Percentiles rank a stretch among this genome's conserved stretches.
These are phyloP conservation scores for Podiceps cristatus DNA, from an alignment of 2,113 vertebrate species.

Conservation along the genomic window DNA sequence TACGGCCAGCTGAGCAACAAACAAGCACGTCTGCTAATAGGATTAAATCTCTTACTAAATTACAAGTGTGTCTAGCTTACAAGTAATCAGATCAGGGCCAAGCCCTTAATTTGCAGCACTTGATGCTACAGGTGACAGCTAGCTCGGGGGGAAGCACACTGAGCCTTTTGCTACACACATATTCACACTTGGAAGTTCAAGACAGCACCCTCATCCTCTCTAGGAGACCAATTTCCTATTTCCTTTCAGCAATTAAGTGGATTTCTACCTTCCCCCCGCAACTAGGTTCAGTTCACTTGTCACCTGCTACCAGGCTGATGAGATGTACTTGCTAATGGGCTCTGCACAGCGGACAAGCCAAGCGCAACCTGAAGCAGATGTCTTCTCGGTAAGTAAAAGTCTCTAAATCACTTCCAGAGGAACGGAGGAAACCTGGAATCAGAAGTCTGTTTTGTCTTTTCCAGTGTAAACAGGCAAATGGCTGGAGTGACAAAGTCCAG, in stretches of 20 bases:
- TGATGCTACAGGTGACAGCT: not conserved
- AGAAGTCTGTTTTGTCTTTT: not conserved
- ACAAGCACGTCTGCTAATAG: not conserved
- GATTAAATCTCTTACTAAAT: not conserved
- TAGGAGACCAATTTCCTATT: not conserved
- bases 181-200: not conserved
- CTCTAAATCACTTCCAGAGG: not conserved
- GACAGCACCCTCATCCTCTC: not conserved
- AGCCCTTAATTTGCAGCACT: not conserved
- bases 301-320: not conserved
- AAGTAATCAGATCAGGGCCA: not conserved
- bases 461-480: not conserved
- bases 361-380: not conserved
- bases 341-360: not conserved
- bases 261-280: not conserved
- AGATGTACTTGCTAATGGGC: accelerated
- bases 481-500: not conserved
- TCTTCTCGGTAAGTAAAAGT: not conserved
- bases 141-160: not conserved
- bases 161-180: not conserved
- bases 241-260: not conserved
- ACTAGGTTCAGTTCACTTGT: not conserved
- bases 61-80: not conserved
- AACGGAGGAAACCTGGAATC: not conserved
- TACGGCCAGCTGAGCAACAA: not conserved